These are phyloP conservation scores for Watsonalla cultraria DNA, from an alignment of 2,888 invertebrate genomes.

Conservation along the genomic window DNA sequence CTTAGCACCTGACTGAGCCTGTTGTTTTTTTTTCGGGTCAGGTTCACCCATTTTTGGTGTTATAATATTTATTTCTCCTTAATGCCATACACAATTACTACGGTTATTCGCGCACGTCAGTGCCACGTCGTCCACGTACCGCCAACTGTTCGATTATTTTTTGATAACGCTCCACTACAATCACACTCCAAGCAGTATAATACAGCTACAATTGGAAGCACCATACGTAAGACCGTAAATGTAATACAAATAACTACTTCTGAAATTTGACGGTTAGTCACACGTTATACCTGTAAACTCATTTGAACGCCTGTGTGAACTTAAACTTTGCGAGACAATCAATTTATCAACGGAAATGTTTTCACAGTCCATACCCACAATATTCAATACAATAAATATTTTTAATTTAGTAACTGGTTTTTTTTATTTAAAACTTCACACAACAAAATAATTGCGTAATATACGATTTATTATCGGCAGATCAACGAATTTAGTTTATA, in stretches of 20 bases:
- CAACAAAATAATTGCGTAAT: too few relatives aligned
- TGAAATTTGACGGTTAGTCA: conserved; percentile 43
- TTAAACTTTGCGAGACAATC: conserved; percentile 44
- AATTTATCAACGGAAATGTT: conserved; percentile 46
- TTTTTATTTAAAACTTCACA: too few relatives aligned
- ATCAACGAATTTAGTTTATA: too few relatives aligned
- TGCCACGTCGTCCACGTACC: conserved; percentile 74
- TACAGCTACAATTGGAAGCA: conserved; percentile 37
- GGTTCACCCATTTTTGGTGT: conserved; percentile 39
- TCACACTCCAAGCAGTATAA: conserved; percentile 30
- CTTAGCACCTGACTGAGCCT: conserved; percentile 32
- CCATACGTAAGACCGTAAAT: conserved; percentile 20
- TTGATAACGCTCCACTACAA: conserved; percentile 50
- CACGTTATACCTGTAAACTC: conserved; percentile 27
- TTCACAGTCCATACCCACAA: conserved; percentile 40
- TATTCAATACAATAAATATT: conserved; percentile 4
- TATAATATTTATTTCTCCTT: conserved; percentile 11
- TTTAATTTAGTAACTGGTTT: too few relatives aligned
- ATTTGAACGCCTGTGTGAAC: conserved; percentile 23
- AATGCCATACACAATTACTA: conserved; percentile 11
- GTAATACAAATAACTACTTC: conserved; percentile 21
- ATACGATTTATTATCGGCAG: too few relatives aligned
- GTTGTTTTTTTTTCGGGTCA: conserved; percentile 26
- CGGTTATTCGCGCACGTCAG: conserved; percentile 34
- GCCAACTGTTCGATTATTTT: conserved; percentile 38